These are phyloP conservation scores for Psilopsiagon aurifrons DNA, from an alignment of 2,113 vertebrate species.

Conservation along the genomic window DNA sequence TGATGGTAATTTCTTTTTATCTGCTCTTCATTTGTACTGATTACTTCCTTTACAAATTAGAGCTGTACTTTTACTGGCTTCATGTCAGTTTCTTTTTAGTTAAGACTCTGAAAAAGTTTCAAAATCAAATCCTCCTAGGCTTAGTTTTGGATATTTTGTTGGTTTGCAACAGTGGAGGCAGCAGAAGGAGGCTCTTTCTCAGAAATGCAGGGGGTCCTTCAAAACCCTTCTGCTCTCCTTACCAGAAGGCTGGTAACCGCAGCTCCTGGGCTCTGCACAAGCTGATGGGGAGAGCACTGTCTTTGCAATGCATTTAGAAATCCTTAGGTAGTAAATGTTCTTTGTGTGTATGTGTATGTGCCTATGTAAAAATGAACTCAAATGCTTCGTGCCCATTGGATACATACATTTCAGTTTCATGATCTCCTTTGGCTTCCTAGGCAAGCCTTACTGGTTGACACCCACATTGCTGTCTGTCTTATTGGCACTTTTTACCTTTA, in stretches of 20 bases:
- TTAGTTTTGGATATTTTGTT: background rate
- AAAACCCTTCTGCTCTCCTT: background rate
- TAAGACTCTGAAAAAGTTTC: background rate
- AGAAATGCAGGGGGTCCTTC: background rate
- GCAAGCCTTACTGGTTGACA: background rate
- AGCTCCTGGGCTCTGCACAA: background rate
- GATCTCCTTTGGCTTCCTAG: background rate
- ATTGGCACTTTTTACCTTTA: background rate
- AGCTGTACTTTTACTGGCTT: background rate
- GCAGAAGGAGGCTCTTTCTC: background rate
- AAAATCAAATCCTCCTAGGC: background rate
- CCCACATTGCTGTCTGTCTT: background rate
- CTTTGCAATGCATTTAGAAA: background rate
- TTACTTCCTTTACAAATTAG: slow-evolving; percentile 31
- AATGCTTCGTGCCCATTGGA: background rate
- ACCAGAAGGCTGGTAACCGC: background rate
- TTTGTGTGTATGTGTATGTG: fast-evolving
- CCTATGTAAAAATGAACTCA: background rate
- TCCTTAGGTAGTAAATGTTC: background rate
- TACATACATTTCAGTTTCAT: background rate
- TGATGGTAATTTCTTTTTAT: slow-evolving; percentile 43
- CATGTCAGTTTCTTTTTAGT: background rate
- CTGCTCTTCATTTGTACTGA: slow-evolving; percentile 39
- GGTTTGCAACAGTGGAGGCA: background rate
- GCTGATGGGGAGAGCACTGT: background rate